These are phyloP conservation scores for Aphelinus atriplicis DNA, from an alignment of 1,140 invertebrate genomes.

Conservation along the genomic window DNA sequence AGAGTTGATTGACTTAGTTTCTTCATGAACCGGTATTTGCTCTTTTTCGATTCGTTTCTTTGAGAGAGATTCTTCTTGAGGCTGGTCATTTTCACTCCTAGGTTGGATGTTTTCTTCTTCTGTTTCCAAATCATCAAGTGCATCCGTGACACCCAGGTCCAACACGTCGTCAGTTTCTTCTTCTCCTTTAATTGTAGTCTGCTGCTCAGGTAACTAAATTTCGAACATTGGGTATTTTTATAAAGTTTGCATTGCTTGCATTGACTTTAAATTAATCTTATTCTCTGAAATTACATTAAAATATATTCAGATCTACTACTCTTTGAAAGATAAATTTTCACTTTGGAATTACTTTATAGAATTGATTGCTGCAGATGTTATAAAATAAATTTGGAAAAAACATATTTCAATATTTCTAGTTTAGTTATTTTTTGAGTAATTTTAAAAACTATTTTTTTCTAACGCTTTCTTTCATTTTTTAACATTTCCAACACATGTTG, in stretches of 20 bases:
- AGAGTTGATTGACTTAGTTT: slow-evolving; percentile 17
- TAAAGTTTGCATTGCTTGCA: slow-evolving; percentile 7
- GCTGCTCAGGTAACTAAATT: slow-evolving; percentile 65
- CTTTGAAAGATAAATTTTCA: no score
- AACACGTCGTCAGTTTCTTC: slow-evolving; percentile 65
- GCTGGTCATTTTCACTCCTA: slow-evolving; percentile 23
- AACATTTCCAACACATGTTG: no score
- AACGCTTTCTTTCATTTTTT: no score
- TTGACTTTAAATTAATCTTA: slow-evolving; percentile 35
- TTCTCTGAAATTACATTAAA: slow-evolving; percentile 27
- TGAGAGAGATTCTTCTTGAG: slow-evolving; percentile 40
- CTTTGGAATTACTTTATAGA: no score
- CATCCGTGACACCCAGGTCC: slow-evolving; percentile 64
- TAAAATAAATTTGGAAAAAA: no score
- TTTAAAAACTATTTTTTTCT: no score
- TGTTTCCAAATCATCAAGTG: slow-evolving; percentile 63
- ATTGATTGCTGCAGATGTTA: no score
- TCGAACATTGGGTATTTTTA: no score
- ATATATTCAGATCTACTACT: no score
- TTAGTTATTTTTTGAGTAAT: no score
- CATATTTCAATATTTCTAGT: no score
- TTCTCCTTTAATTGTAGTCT: slow-evolving; percentile 66
- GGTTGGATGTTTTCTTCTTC: slow-evolving; percentile 62
- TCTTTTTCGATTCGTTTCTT: slow-evolving; percentile 39
- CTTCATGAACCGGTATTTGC: slow-evolving; percentile 33